Base-by-base conservation (phyloP, 1,140 invertebrate genomes). In the Hyphantria cunea region DNA sequence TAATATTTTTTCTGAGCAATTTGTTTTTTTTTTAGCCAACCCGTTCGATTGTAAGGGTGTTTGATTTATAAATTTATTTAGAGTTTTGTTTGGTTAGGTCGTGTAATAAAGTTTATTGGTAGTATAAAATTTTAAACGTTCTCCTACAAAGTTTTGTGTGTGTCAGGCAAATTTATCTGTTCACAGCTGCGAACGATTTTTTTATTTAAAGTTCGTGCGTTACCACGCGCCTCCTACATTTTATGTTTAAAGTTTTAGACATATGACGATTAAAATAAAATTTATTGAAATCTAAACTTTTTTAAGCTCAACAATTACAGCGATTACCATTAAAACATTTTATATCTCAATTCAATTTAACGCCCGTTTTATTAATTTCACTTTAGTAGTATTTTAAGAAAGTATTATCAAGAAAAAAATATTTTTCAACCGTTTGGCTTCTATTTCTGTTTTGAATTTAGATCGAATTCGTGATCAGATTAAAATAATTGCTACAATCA, bases 21-120 rank as follows among this genome's bases (percentile, higher is more conserved):
- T 79, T 67, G 77, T 80, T 69, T 78, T 68, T 72, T 71, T 70
- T 51, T 48, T 31, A 47, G 3, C 41, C 39, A 42, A 33, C 34
- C 54, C 53, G 34, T 64, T 62, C 59, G 60, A 68, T 66, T 66
- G 71, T 74, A 59, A 50, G 50, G 55, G 72, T 47, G 55, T 84
- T 82, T 84, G 83, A 86, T 87, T 87, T 85, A 86, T 83, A 79
- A 82, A 81, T 85, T 80, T 83, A 77, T 79, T 85, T 78, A 51
- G 68, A 64, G 59, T 61, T 25, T 66, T 75, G 68, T 82, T 80
- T 70, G 70, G 63, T 68, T 70, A 70, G 67, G 67, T 47, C 50
- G 49, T 32, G 67, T 64, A 68, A 74, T 77, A 75, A 81, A 78
- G 64, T 79, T 81, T 77, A 77, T 77, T 75, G 69, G 42, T 45